phyloP scores from a whole-genome alignment of 2,797 vertebrate genomes.

The Sebastolobus altivelis region DNA sequence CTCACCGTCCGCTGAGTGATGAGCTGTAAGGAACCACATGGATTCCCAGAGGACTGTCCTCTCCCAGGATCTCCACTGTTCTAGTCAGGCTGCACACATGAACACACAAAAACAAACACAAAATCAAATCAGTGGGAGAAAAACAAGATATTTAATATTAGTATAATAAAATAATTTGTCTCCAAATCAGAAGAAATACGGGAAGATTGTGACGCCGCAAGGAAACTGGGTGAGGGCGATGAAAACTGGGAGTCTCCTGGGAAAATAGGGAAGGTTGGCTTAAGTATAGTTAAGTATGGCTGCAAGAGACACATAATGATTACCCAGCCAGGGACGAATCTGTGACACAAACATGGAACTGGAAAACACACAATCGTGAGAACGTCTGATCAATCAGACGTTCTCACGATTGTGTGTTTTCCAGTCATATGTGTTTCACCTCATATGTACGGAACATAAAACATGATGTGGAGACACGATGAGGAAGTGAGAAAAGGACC shows the following conservation, averaged over 20 bases:
- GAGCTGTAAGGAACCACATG: conserved; percentile 97
- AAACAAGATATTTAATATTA: neutral
- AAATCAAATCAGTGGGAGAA: neutral
- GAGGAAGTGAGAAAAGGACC: neutral
- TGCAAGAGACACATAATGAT: neutral
- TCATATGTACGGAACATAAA: neutral
- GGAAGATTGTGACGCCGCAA: too few species aligned
- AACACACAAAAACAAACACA: conserved; percentile 38
- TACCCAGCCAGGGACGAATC: neutral
- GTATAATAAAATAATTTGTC: neutral
- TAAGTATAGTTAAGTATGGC: too few species aligned
- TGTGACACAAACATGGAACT: conserved; percentile 2
- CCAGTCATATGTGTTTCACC: too few species aligned
- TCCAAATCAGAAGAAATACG: too few species aligned
- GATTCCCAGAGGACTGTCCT: conserved; percentile 93
- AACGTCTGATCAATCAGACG: neutral
- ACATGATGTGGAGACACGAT: neutral
- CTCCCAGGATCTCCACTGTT: conserved; percentile 93
- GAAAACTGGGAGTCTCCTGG: accelerated
- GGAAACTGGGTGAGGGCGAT: too few species aligned
- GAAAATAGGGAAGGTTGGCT: too few species aligned
- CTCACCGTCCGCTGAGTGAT: conserved; percentile 96
- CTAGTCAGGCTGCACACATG: conserved; percentile 86
- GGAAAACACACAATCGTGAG: neutral
- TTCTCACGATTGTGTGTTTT: too few species aligned